Evolutionary conservation across 2,797 vertebrate species (phyloP).

Genomic region (Eutrigla gurnardus): DNA sequence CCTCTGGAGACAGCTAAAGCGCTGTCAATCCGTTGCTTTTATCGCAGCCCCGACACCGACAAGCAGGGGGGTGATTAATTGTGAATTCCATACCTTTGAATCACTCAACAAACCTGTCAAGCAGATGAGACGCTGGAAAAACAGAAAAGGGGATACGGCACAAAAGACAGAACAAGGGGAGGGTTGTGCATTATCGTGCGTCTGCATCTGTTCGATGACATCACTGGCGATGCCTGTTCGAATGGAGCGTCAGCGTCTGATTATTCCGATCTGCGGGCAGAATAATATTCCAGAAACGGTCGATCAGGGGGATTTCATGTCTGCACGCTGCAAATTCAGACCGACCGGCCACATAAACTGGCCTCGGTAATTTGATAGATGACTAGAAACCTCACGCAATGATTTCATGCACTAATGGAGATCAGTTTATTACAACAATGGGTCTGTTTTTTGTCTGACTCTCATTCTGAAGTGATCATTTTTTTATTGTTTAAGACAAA

Average conservation of each 20-base stretch:
- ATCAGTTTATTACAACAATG: conserved; percentile 4
- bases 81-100: conserved; percentile 53
- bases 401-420: not conserved
- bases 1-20: conserved; percentile 10
- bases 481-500: conserved; percentile 1
- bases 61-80: conserved; percentile 47
- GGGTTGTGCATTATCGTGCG: conserved; percentile 29
- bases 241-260: conserved; percentile 21
- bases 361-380: conserved; percentile 31
- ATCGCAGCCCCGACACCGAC: conserved; percentile 4
- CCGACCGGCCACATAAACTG: conserved; percentile 22
- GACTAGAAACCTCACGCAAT: conserved; percentile 14
- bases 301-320: conserved; percentile 23
- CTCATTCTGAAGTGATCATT: not conserved
- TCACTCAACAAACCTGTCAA: conserved; percentile 58
- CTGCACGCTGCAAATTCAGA: conserved; percentile 25
- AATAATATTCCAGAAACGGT: conserved; percentile 30
- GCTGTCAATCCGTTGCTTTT: conserved; percentile 40
- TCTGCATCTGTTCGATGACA: conserved; percentile 44
- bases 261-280: conserved; percentile 29
- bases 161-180: conserved; percentile 38
- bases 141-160: conserved; percentile 37
- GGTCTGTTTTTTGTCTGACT: conserved; percentile 1
- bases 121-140: conserved; percentile 55
- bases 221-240: conserved; percentile 43